Conservation (phyloP, 2,888 invertebrate genomes). For the Saturnia pavonia region DNA sequence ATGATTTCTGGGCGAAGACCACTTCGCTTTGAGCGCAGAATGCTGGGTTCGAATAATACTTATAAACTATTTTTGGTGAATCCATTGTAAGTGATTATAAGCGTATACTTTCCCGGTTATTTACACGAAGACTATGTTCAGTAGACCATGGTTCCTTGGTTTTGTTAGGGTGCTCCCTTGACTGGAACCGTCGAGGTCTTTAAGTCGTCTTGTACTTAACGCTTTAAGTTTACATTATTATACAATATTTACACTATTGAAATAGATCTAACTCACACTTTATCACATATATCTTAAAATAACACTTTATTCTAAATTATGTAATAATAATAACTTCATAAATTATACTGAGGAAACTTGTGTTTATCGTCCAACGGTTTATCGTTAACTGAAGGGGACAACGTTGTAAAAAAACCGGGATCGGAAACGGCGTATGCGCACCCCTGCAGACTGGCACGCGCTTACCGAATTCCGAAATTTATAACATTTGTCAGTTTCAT, state of each 20-base stretch:
- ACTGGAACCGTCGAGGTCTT: constrained; percentile 47
- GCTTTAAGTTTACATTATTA: neutral
- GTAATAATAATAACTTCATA: neutral
- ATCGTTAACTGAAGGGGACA: constrained; percentile 64
- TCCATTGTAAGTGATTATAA: constrained; percentile 54
- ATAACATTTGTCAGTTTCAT: neutral
- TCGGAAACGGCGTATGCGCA: constrained; percentile 74
- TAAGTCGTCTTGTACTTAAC: neutral
- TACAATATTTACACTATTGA: neutral
- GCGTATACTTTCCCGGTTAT: constrained; percentile 51
- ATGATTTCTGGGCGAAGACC: constrained; percentile 68
- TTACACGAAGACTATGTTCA: constrained; percentile 14
- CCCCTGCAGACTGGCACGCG: constrained; percentile 71
- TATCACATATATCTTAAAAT: neutral
- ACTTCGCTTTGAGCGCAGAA: constrained; percentile 90
- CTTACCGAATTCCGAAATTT: constrained; percentile 38
- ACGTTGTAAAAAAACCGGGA: constrained; percentile 60
- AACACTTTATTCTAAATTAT: neutral
- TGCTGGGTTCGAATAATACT: constrained; percentile 90
- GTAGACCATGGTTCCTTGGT: constrained; percentile 51
- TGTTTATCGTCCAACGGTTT: constrained; percentile 52
- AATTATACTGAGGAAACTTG: constrained; percentile 29
- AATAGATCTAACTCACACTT: neutral
- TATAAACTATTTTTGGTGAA: constrained; percentile 78
- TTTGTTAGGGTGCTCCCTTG: constrained; percentile 49